Evolutionary conservation across 2,113 vertebrate species (phyloP).

Genomic region (Petrocephalus microphthalmus): DNA sequence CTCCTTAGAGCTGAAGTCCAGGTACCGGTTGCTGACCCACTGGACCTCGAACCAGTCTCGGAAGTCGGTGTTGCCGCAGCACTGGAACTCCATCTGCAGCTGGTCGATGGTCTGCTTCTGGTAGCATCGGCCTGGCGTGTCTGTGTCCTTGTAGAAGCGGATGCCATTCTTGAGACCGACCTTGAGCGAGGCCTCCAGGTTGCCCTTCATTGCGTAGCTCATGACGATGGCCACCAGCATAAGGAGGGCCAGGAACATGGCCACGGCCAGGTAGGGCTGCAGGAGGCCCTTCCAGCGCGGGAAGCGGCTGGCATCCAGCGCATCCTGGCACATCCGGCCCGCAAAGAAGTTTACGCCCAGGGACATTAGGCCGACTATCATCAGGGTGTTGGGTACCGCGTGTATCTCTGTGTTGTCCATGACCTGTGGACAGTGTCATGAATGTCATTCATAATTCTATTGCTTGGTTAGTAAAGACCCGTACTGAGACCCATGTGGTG

Average conservation of each 20-base stretch:
- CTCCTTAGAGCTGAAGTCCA: slow-evolving; percentile 68
- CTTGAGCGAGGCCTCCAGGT: slow-evolving; percentile 64
- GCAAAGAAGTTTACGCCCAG: slow-evolving; percentile 67
- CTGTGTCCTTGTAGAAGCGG: slow-evolving; percentile 76
- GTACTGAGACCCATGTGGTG: neutral
- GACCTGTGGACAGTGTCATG: slow-evolving; percentile 46
- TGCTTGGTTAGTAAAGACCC: no score
- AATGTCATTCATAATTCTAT: neutral
- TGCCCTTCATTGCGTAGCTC: slow-evolving; percentile 67
- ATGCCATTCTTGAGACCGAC: slow-evolving; percentile 66
- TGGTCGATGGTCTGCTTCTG: slow-evolving; percentile 75
- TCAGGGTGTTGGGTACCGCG: slow-evolving; percentile 62
- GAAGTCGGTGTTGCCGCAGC: slow-evolving; percentile 71
- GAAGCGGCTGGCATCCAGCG: slow-evolving; percentile 62
- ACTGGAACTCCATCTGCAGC: slow-evolving; percentile 71
- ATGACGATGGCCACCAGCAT: slow-evolving; percentile 64
- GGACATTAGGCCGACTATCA: slow-evolving; percentile 66
- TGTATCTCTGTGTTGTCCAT: slow-evolving; percentile 69
- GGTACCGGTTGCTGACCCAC: slow-evolving; percentile 76
- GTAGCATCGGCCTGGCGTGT: slow-evolving; percentile 71
- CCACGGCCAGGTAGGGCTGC: slow-evolving; percentile 60
- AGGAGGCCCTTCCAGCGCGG: slow-evolving; percentile 66
- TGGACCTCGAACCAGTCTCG: slow-evolving; percentile 77
- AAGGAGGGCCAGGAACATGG: slow-evolving; percentile 61
- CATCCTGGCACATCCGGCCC: slow-evolving; percentile 64